phyloP scores from a whole-genome alignment of 1,140 invertebrate species.

The Sitophilus oryzae region DNA sequence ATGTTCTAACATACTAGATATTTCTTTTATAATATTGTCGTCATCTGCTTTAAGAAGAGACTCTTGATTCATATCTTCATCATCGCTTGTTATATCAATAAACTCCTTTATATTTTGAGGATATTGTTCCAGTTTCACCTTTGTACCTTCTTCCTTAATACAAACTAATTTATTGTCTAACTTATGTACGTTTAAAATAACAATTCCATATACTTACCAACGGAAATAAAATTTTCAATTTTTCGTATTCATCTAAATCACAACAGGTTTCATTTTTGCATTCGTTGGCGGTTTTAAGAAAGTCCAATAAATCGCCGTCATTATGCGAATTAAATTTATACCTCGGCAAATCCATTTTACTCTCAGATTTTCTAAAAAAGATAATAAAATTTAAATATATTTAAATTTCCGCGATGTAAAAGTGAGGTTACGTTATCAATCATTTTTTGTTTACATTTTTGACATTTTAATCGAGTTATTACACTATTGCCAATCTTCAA shows the following conservation, averaged over 20 bases:
- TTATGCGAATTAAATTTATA: constrained; percentile 17
- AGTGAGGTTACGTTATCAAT: no score
- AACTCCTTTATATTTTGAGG: background rate
- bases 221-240: constrained; percentile 15
- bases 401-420: no score
- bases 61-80: background rate
- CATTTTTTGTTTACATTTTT: no score
- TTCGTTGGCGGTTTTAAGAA: constrained; percentile 16
- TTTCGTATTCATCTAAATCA: constrained; percentile 12
- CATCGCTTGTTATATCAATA: background rate
- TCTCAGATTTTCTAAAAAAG: background rate
- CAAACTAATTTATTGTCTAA: background rate
- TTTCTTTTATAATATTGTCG: background rate
- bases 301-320: constrained; percentile 11
- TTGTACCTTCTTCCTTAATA: constrained; percentile 8
- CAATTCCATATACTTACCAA: constrained; percentile 7
- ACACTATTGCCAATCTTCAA: no score
- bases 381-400: background rate
- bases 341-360: constrained; percentile 12
- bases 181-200: background rate
- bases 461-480: no score
- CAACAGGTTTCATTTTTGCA: constrained; percentile 12
- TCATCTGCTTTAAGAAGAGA: background rate
- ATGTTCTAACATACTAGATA: background rate
- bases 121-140: background rate